Evolutionary conservation across 2,888 invertebrate species (phyloP).

Genomic region (Asteroscopus sphinx): DNA sequence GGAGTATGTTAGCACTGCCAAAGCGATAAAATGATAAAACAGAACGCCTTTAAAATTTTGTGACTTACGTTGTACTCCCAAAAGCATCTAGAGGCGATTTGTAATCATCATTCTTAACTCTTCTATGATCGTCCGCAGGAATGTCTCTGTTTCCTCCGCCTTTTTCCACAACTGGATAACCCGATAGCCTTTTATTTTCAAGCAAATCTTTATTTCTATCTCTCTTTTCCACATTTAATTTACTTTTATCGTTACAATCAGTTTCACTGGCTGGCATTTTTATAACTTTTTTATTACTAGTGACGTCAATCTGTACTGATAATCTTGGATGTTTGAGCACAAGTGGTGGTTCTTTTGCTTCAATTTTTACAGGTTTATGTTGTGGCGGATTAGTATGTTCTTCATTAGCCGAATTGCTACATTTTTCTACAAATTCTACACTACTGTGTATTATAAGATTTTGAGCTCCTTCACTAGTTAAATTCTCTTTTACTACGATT

Average conservation of each 20-base stretch:
- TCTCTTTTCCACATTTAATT: slow-evolving; percentile 15
- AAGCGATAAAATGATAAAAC: slow-evolving; percentile 1
- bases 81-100: slow-evolving; percentile 82
- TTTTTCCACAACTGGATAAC: slow-evolving; percentile 53
- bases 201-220: slow-evolving; percentile 27
- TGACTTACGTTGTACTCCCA: slow-evolving; percentile 75
- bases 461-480: slow-evolving; percentile 18
- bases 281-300: slow-evolving; percentile 75
- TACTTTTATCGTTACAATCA: slow-evolving; percentile 36
- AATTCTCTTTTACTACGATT: slow-evolving; percentile 55
- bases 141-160: slow-evolving; percentile 44
- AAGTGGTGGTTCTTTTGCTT: slow-evolving; percentile 14
- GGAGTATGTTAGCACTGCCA: no score
- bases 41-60: slow-evolving; percentile 11
- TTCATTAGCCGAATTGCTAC: background rate
- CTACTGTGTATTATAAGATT: slow-evolving; percentile 56
- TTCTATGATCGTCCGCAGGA: slow-evolving; percentile 28
- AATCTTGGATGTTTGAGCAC: slow-evolving; percentile 58
- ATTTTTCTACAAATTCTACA: slow-evolving; percentile 4
- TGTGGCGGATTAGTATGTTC: slow-evolving; percentile 57
- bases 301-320: slow-evolving; percentile 74
- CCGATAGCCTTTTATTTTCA: slow-evolving; percentile 41
- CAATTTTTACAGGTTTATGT: slow-evolving; percentile 73
- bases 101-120: slow-evolving; percentile 70
- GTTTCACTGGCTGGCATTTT: slow-evolving; percentile 65